Conservation (phyloP, 2,113 vertebrate genomes). For the Aptenodytes patagonicus region DNA sequence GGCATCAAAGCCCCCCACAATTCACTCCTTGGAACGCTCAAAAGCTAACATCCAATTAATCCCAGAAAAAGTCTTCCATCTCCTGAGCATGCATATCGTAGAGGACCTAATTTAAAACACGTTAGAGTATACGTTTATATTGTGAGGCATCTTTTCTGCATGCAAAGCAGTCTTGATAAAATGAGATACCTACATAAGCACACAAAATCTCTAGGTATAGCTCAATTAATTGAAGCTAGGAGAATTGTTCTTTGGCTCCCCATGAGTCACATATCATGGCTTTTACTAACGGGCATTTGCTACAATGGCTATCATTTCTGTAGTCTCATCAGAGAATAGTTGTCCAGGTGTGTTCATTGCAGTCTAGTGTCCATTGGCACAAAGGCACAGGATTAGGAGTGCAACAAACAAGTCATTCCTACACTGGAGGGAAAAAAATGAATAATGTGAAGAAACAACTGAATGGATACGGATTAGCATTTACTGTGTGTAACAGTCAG, state of each 20-base stretch:
- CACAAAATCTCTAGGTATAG: slow-evolving; percentile 28
- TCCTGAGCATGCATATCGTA: slow-evolving; percentile 9
- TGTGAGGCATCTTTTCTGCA: slow-evolving; percentile 34
- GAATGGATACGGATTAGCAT: slow-evolving; percentile 48
- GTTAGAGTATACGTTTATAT: slow-evolving; percentile 1
- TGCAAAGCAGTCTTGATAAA: slow-evolving; percentile 43
- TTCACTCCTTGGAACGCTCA: slow-evolving; percentile 8
- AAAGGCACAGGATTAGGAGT: slow-evolving; percentile 17
- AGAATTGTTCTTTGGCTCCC: slow-evolving; percentile 37
- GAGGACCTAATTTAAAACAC: slow-evolving; percentile 51
- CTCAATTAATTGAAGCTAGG: slow-evolving; percentile 58
- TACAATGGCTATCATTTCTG: neutral
- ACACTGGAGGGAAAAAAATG: slow-evolving; percentile 47
- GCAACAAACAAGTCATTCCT: slow-evolving; percentile 53
- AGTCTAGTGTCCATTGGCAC: slow-evolving; percentile 13
- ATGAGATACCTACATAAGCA: slow-evolving; percentile 24
- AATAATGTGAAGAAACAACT: slow-evolving; percentile 47
- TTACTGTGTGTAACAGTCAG: slow-evolving; percentile 50
- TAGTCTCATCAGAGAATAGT: slow-evolving; percentile 6
- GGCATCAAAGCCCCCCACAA: slow-evolving; percentile 28
- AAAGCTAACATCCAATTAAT: slow-evolving; percentile 51
- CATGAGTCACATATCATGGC: neutral
- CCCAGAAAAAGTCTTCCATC: slow-evolving; percentile 18
- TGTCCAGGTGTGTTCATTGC: slow-evolving; percentile 53
- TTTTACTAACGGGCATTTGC: slow-evolving; percentile 27